Evolutionary conservation across 1,140 invertebrate species (phyloP), one percentile per base, ranked within the genome.

Genomic region (Aradophagus sp.): DNA sequence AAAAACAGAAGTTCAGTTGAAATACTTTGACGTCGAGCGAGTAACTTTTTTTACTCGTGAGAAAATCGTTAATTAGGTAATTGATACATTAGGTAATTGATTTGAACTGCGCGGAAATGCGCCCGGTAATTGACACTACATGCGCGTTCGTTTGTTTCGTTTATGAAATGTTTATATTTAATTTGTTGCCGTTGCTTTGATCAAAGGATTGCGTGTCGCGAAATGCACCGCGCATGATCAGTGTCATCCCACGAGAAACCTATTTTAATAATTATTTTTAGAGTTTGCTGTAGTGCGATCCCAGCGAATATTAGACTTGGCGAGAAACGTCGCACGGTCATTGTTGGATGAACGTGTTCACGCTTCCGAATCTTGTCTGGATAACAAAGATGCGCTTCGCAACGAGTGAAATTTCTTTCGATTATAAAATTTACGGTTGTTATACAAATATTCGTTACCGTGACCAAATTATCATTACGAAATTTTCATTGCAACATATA

Each of bases 191-290:
- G 55, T 52, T 58, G 45, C 39, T 20, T 11, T 39, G 53, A 71
- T 65, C 32, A 52, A 36, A 71, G 23, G 26, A 50, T 48, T 44
- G 53, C 44, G 20, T 36, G 42, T 52, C 23, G 26, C 41, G 26
- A 23, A 50, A 32, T 5, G 26, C n/a, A 50, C 7, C 45, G 61
- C 68, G 62, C 61, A 67, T 73, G 69, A 61, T 36, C 53, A 7
- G 17, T 27, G 36, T 62, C 66, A 48, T 61, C 56, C 63, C 42
- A 55, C 55, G 32, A 59, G 34, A 29, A 71, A 63, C 42, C 52
- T 59, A 71, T 59, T 71, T 65, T 48, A 23, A 71, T 65, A 13
- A 71, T 59, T 71, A 71, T 71, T 71, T 71, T 71, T 71, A 71
- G 68, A 52, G 19, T n/a, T 45, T 45, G 11, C 26, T 58, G 41